Percentiles rank a stretch among this genome's conserved stretches.
Evolutionary conservation across 2,797 vertebrate genomes (phyloP).

Genomic region (Euthynnus affinis): DNA sequence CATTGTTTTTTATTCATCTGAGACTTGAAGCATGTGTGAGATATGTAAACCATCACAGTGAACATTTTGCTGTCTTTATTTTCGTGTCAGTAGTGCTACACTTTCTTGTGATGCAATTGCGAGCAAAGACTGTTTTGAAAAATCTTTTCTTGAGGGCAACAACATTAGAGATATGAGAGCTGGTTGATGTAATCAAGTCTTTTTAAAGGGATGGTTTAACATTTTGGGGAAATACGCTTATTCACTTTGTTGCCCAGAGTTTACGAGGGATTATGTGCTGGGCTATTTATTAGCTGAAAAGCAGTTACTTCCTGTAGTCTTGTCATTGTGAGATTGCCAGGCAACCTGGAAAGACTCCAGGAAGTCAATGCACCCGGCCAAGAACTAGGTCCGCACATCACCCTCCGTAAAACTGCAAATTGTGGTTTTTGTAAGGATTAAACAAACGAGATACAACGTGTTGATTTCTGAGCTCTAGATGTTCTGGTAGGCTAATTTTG

Average conservation of each 20-base stretch:
- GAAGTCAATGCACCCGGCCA: background rate
- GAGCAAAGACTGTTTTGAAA: constrained; percentile 12
- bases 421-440: background rate
- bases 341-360: background rate
- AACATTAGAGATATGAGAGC: background rate
- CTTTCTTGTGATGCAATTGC: constrained; percentile 12
- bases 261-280: background rate
- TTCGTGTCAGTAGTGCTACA: background rate
- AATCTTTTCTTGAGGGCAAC: background rate
- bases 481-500: background rate
- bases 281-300: background rate
- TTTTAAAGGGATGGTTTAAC: background rate
- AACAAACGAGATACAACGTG: background rate
- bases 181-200: background rate
- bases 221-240: background rate
- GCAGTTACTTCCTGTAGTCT: background rate
- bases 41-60: background rate
- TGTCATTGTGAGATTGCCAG: background rate
- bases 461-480: background rate
- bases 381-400: background rate
- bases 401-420: background rate
- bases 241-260: background rate
- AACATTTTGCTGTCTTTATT: background rate
- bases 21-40: background rate
- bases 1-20: background rate